A percentile compares a stretch with the other conserved stretches of the same genome.
Conservation (phyloP, 2,888 invertebrate species). For the Macrosiphum euphorbiae region DNA sequence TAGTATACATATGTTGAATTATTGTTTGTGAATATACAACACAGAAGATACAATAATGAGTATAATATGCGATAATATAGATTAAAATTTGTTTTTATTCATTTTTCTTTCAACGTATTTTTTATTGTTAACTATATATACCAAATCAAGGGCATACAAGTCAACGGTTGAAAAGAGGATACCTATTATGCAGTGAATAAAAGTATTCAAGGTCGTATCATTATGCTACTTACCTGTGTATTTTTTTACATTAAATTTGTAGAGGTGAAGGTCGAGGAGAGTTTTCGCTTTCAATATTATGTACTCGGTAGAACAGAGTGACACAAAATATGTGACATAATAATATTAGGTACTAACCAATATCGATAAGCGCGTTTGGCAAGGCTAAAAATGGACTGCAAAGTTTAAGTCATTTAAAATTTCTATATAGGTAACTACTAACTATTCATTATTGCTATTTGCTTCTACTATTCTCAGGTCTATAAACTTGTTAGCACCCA, state of each 20-base stretch:
- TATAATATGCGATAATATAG: conserved; percentile 25
- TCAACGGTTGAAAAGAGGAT: conserved; percentile 53
- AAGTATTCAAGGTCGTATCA: conserved; percentile 55
- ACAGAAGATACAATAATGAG: background rate
- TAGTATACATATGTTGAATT: background rate
- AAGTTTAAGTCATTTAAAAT: background rate
- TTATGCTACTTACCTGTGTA: conserved; percentile 35
- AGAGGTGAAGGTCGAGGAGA: conserved; percentile 46
- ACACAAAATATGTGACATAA: background rate
- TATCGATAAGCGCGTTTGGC: background rate
- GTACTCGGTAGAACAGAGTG: conserved; percentile 29
- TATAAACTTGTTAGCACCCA: background rate
- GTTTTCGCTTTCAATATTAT: conserved; percentile 29
- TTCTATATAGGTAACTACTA: background rate
- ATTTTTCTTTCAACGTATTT: conserved; percentile 47
- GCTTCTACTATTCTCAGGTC: background rate
- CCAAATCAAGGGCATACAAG: conserved; percentile 56
- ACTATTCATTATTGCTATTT: background rate
- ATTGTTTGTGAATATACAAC: background rate
- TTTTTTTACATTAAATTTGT: conserved; percentile 36
- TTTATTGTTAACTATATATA: conserved; percentile 47
- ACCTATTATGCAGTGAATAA: conserved; percentile 50
- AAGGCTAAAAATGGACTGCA: background rate
- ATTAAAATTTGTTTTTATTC: conserved; percentile 36
- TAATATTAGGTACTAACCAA: background rate